phyloP scores from a whole-genome alignment of 2,797 vertebrate genomes.

The Tamandua tetradactyla region DNA sequence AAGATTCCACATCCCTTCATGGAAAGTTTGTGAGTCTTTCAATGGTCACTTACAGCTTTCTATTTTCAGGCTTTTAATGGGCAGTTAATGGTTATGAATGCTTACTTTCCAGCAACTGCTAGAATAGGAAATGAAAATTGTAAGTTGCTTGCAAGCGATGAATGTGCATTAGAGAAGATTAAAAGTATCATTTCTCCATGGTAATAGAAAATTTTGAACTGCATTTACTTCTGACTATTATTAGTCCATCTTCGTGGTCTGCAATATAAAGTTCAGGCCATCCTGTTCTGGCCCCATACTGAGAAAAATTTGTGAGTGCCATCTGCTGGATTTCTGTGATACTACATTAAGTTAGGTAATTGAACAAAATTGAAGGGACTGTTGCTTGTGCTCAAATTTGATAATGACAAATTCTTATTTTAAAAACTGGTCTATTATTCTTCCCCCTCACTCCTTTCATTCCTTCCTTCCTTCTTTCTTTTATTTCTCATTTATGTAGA shows the following conservation, averaged over 20 bases:
- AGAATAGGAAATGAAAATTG: slow-evolving; percentile 62
- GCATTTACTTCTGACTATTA: slow-evolving; percentile 61
- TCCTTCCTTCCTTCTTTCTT: not conserved
- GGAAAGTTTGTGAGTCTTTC: slow-evolving; percentile 35
- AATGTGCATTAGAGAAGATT: slow-evolving; percentile 65
- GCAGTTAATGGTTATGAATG: slow-evolving; percentile 57
- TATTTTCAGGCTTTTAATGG: slow-evolving; percentile 64
- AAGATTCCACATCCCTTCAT: not conserved
- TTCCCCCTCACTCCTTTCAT: not conserved
- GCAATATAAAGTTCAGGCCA: slow-evolving; percentile 66
- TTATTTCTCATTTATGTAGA: not conserved
- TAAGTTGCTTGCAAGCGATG: slow-evolving; percentile 57
- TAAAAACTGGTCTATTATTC: not conserved
- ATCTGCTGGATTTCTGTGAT: slow-evolving; percentile 81
- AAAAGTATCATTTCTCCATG: slow-evolving; percentile 71
- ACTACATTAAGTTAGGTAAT: not conserved
- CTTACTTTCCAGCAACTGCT: slow-evolving; percentile 51
- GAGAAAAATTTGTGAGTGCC: slow-evolving; percentile 79
- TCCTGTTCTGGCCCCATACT: slow-evolving; percentile 29
- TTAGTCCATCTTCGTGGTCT: slow-evolving; percentile 66
- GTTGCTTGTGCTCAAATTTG: not conserved
- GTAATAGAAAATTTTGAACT: slow-evolving; percentile 74
- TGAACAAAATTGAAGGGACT: not conserved
- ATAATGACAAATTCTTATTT: not conserved
- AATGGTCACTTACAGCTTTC: slow-evolving; percentile 42